Percentiles rank a stretch among this genome's conserved stretches.
Conservation (phyloP, 2,113 vertebrate genomes). For the human (Homo sapiens) region GRCh38 chr3:110566001-110566500, state of each 20-base stretch:
- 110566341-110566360: background rate
- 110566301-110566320: background rate
- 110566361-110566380: background rate
- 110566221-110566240: background rate
- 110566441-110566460: background rate
- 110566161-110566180: background rate
- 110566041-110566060: background rate
- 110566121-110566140: background rate
- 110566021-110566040: background rate
- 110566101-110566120: background rate
- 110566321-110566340: background rate
- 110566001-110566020: background rate
- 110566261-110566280: background rate
- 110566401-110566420: background rate
- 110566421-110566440: background rate
- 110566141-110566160: slow-evolving; percentile 48
- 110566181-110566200: slow-evolving; percentile 26
- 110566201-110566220: slow-evolving; percentile 20
- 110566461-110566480: background rate
- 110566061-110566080: background rate
- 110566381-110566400: background rate
- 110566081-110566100: slow-evolving; percentile 18
- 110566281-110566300: background rate
- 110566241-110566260: background rate
- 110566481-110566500: background rate